Conservation (phyloP, 2,888 invertebrate genomes). For the Epirrhoe alternata region DNA sequence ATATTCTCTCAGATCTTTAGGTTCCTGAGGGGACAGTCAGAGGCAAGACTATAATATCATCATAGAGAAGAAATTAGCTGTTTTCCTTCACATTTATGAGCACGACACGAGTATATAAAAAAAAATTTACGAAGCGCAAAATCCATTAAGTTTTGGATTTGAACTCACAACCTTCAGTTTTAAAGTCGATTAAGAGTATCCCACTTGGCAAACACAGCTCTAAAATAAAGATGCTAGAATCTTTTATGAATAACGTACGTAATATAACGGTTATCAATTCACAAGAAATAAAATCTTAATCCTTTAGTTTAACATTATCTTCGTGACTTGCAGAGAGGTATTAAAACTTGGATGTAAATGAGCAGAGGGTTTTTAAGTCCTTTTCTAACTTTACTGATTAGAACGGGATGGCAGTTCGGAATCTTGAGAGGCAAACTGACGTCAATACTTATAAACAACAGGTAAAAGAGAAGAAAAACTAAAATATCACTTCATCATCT, state of each 20-base stretch:
- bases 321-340: slow-evolving; percentile 52
- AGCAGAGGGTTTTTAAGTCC: slow-evolving; percentile 47
- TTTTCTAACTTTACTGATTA: slow-evolving; percentile 41
- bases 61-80: too few relatives aligned
- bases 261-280: not conserved
- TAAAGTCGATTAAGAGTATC: too few relatives aligned
- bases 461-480: not conserved
- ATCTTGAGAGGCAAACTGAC: slow-evolving; percentile 10
- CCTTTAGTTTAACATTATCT: slow-evolving; percentile 57
- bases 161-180: too few relatives aligned
- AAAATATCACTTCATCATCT: too few relatives aligned
- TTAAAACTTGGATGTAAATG: slow-evolving; percentile 62
- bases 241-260: not conserved
- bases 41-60: too few relatives aligned
- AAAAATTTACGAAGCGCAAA: too few relatives aligned
- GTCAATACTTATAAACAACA: not conserved
- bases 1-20: too few relatives aligned
- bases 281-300: slow-evolving; percentile 39
- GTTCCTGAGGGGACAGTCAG: too few relatives aligned
- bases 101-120: too few relatives aligned
- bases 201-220: too few relatives aligned
- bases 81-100: too few relatives aligned
- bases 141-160: too few relatives aligned
- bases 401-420: slow-evolving; percentile 33
- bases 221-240: not conserved